Percentiles rank a stretch among this genome's conserved stretches.
phyloP scores from a whole-genome alignment of 2,797 vertebrate genomes.

The Hapalemur alaotrensis region DNA sequence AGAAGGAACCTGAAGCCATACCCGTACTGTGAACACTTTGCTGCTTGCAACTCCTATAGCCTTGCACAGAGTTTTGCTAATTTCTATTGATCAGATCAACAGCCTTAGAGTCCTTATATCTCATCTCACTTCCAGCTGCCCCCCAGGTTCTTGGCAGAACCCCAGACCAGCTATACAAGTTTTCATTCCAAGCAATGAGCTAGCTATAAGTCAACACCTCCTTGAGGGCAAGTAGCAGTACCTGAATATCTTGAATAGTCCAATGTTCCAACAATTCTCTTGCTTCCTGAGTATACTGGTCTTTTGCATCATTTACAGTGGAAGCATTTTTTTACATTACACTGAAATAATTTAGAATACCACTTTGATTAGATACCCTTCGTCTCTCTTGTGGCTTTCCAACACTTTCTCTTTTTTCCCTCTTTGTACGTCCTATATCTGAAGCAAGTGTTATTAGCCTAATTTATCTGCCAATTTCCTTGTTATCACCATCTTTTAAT shows the following conservation, averaged over 20 bases:
- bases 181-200: neutral
- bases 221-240: neutral
- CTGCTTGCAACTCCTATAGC: neutral
- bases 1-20: neutral
- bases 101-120: neutral
- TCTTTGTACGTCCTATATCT: neutral
- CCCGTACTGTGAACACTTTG: neutral
- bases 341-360: neutral
- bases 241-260: neutral
- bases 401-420: neutral
- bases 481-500: neutral
- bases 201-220: neutral
- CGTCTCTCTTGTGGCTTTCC: too few relatives aligned
- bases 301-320: neutral
- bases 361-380: neutral
- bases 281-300: neutral
- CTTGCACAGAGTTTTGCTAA: neutral
- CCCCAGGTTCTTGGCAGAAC: neutral
- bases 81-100: neutral
- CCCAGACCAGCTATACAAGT: fast-evolving
- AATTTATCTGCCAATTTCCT: neutral
- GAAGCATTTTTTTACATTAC: neutral
- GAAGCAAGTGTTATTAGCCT: neutral
- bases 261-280: neutral
- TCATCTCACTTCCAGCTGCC: neutral